Conservation (phyloP, 2,797 vertebrate species). For the Coreius guichenoti region DNA sequence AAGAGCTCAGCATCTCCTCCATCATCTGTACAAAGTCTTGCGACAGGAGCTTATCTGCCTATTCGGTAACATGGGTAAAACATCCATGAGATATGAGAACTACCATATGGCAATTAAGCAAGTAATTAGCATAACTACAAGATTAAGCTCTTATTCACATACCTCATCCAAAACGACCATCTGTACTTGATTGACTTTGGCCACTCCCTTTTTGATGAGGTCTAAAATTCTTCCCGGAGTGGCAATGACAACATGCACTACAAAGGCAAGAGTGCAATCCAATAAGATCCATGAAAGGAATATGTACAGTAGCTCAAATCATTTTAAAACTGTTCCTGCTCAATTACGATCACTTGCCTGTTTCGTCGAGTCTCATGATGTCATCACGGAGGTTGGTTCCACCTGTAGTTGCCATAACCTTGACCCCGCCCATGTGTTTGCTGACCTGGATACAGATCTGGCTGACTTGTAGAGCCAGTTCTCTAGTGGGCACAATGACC, state of each 20-base stretch:
- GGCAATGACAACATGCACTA: constrained; percentile 98
- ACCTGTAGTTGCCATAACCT: constrained; percentile 99
- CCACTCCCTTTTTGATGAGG: constrained; percentile 99
- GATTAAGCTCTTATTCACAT: constrained; percentile 38
- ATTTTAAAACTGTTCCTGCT: background rate
- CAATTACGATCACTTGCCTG: constrained; percentile 76
- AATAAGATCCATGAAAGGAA: background rate
- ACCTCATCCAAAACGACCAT: constrained; percentile 99
- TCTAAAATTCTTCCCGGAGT: constrained; percentile 98
- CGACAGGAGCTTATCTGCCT: constrained; percentile 98
- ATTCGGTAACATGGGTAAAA: constrained; percentile 33
- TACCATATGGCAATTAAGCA: background rate
- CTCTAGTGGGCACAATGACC: constrained; percentile 98
- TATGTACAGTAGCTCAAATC: background rate
- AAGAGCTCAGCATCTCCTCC: constrained; percentile 96
- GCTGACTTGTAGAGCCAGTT: constrained; percentile 99
- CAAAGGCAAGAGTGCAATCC: constrained; percentile 21
- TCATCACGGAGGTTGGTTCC: constrained; percentile 99
- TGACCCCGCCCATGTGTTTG: constrained; percentile 99
- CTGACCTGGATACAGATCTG: constrained; percentile 99
- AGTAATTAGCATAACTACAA: background rate
- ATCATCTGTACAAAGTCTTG: constrained; percentile 99
- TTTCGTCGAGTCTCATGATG: constrained; percentile 99
- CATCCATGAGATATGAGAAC: background rate
- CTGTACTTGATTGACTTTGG: constrained; percentile 97